Evolutionary conservation across 2,797 vertebrate genomes (phyloP), one percentile per base, ranked within the genome.

Genomic region (Gymnothorax javanicus): DNA sequence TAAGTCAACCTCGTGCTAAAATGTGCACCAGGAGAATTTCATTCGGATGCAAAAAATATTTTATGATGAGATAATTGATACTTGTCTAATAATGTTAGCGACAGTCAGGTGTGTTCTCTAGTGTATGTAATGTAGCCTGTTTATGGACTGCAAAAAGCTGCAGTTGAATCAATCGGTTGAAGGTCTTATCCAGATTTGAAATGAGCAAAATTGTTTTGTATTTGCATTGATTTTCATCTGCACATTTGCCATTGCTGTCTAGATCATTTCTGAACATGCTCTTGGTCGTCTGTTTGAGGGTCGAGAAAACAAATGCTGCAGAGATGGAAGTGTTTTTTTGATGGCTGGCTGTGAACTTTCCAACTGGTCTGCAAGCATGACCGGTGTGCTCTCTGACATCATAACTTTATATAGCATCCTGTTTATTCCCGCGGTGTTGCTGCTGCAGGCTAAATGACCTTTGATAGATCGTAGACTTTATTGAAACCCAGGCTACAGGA

Each of bases 391-490:
- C 90, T 91, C 92, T 95, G 94, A 95, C 94, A 94, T 96, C 95
- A 95, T 93, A 87, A 89, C 93, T 96, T 94, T 95, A 95, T 95
- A 95, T 96, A 96, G 94, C 92, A 83, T 91, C 25, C 62, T 89
- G 91, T 84, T 59, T 87, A 87, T 87, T 87, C 73, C 92, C 91
- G 87, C 60, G 23, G 90, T 87, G 86, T 77, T 67, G 59, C 33
- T 82, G 52, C 60, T 62, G 20, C 87, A 85, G 77, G 62, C 33
- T 4, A 79, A 75, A 91, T 93, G 94, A 95, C 94, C 94, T 91
- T 94, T 94, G 92, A 91, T 90, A 89, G 91, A 91, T 88, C 69
- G 83, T 89, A 90, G 88, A 90, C 90, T 94, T 91, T 90, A 92
- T 89, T 92, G 90, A 92, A 93, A 91, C 88, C 69, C 85, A 81